Evolutionary conservation across 2,888 invertebrate genomes (phyloP), one percentile per base, ranked within the genome.

Genomic region (Orthonevra nobilis): DNA sequence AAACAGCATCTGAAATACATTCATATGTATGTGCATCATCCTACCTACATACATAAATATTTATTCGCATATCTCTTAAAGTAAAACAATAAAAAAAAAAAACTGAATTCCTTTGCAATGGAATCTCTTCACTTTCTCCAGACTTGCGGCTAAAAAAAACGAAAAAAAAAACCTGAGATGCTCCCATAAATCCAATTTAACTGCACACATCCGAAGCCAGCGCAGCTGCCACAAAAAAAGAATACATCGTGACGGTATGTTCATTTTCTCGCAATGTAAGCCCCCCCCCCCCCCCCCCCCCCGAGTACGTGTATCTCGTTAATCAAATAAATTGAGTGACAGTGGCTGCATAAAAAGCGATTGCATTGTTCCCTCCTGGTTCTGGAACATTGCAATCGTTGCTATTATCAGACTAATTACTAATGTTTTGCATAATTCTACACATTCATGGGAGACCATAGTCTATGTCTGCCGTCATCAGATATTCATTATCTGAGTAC

Each of bases 291-390:
- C n/a, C n/a, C n/a, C n/a, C n/a, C n/a, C n/a, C n/a, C 28, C 40
- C 30, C 70, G 26, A 48, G 38, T 38, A 10, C 50, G 56, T 63
- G 70, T 75, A 63, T 40, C 56, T 70, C 50, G 70, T 75, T 70
- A 75, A 75, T 75, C 75, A 75, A 75, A 63, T 75, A 75, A 75
- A 75, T 75, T 75, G 75, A 75, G 56, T 75, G 75, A 75, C 70
- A 70, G 75, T 75, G 75, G 20, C 56, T 58, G 70, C 56, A 75
- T 56, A 63, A 63, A 73, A 75, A 63, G 30, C 44, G 70, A 70
- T 48, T 75, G 70, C 63, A 75, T 75, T 75, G 75, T 70, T 70
- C 56, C 70, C n/a, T n/a, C n/a, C n/a, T n/a, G n/a, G n/a, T n/a
- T 52, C 44, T 58, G 63, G 38, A 36, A 58, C 63, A 30, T 63